Percentiles rank a stretch among this genome's conserved stretches.
These are phyloP conservation scores for Agriopis leucophaearia DNA, from an alignment of 2,888 invertebrate genomes.

Conservation along the genomic window DNA sequence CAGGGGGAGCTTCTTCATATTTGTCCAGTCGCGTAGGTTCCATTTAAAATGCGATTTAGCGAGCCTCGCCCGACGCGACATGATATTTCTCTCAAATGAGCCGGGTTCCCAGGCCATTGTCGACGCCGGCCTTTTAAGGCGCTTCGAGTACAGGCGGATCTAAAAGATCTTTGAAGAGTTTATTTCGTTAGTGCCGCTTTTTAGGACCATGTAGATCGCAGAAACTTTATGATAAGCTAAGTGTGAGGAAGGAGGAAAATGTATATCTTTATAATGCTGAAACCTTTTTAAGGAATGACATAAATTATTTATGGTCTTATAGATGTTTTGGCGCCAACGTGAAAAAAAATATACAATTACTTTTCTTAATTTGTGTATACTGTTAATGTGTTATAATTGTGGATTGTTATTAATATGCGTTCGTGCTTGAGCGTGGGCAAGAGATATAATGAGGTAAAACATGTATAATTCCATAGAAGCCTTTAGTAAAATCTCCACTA, in stretches of 20 bases:
- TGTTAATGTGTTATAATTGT: no score
- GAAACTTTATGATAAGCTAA: neutral
- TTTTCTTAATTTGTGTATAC: no score
- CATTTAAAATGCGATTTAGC: constrained; percentile 81
- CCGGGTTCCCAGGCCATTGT: constrained; percentile 84
- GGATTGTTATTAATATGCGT: no score
- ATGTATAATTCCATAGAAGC: no score
- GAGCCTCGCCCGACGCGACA: constrained; percentile 66
- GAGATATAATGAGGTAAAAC: no score
- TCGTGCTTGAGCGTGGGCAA: no score
- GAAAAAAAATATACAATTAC: no score
- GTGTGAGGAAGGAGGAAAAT: neutral
- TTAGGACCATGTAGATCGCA: neutral
- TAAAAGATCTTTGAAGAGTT: constrained; percentile 52
- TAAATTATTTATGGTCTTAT: no score
- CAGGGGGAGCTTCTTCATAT: constrained; percentile 52
- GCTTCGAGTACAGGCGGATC: constrained; percentile 74
- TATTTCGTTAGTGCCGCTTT: constrained; percentile 14
- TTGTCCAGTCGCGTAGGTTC: constrained; percentile 61
- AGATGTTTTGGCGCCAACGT: no score
- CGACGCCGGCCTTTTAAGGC: constrained; percentile 80
- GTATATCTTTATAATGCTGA: neutral
- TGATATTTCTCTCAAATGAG: constrained; percentile 85
- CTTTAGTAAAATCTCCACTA: no score
- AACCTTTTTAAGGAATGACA: no score